Evolutionary conservation across 1,140 invertebrate genomes (phyloP), one percentile per base, ranked within the genome.

Genomic region (Drosophila littoralis): DNA sequence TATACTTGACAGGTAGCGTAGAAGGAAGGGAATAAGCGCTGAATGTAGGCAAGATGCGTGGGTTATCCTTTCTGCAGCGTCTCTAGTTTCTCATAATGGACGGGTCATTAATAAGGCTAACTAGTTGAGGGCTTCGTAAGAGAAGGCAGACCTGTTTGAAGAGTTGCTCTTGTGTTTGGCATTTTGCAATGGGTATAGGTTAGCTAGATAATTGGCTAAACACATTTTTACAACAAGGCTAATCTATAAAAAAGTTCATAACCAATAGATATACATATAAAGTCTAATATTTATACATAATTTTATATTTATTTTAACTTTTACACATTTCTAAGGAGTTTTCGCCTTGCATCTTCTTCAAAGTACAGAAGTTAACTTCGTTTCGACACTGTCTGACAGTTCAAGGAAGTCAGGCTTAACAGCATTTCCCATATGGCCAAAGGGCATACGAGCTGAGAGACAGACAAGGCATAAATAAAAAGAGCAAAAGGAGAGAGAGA

Each of bases 321-420:
- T 28, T 28, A 28, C 0, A 4, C 22, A 28, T 28, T 28, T 28
- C 4, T 4, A 28, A 28, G 22, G 22, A 28, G 22, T 28, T 42
- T 1, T 36, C 35, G n/a, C 2, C 40, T 32, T n/a, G 12, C 38
- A 45, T n/a, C 12, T n/a, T 9, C 12, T 45, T 58, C 40, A 12
- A 46, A 33, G 46, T 12, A 13, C n/a, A 32, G 13, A 45, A 46
- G 28, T 15, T 17, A 45, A 15, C 4, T 42, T 10, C 46, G n/a
- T 43, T 40, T 50, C 22, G 28, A 28, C n/a, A 15, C 42, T 59
- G 52, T 38, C 75, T 81, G 78, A 81, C 82, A 81, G 58, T 54
- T 86, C 32, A 54, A 71, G 82, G 81, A 85, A 81, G 81, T 78
- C 43, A 43, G 58, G 74, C 73, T 84, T 75, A 81, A 78, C 66